Conservation (phyloP, 2,888 invertebrate genomes). For the Parapristionchus giblindavisi region DNA sequence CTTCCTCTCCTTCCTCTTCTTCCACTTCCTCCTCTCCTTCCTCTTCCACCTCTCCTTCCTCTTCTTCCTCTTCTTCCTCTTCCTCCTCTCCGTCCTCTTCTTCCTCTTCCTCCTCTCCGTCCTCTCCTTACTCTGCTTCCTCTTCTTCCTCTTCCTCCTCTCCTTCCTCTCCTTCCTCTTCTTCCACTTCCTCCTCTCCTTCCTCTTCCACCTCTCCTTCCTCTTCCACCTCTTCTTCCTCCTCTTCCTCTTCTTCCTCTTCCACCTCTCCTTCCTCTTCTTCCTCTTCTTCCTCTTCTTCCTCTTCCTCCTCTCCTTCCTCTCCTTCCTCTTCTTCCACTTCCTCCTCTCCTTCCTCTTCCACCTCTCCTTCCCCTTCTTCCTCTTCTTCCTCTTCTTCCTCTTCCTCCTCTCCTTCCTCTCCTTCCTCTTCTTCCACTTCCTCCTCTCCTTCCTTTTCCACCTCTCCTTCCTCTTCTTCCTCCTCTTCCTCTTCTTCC, state of each 20-base stretch:
- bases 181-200: neutral
- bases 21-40: neutral
- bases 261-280: neutral
- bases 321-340: neutral
- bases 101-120: constrained; percentile 13
- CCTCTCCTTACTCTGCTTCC: neutral
- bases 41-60: neutral
- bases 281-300: no score
- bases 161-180: neutral
- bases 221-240: neutral
- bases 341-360: neutral
- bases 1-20: neutral
- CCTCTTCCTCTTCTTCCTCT: neutral
- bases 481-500: neutral
- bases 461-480: neutral
- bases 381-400: neutral
- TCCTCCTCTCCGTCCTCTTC: constrained; percentile 1
- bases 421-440: neutral
- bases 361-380: neutral
- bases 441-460: neutral
- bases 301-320: neutral
- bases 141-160: neutral
- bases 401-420: neutral
- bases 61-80: neutral
- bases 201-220: neutral